Conservation (phyloP, 2,888 invertebrate genomes). For the Thumatha senex region DNA sequence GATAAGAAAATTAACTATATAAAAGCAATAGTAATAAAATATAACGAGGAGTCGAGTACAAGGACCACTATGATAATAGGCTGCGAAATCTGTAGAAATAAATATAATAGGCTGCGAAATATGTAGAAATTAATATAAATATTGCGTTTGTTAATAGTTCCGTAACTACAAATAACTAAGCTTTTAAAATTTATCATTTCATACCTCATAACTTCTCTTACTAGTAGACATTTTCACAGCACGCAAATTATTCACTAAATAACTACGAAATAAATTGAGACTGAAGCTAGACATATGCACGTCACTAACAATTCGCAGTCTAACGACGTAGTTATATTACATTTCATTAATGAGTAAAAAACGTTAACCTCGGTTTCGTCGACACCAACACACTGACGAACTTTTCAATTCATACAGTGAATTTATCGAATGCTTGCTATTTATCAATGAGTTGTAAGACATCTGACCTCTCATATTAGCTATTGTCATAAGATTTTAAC, state of each 20-base stretch:
- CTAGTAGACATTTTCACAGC: slow-evolving; percentile 60
- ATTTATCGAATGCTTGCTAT: slow-evolving; percentile 22
- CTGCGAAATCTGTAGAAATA: too few relatives aligned
- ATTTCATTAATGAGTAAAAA: slow-evolving; percentile 33
- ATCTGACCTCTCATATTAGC: slow-evolving; percentile 58
- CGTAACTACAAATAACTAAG: too few relatives aligned
- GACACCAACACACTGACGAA: slow-evolving; percentile 13
- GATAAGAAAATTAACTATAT: neutral
- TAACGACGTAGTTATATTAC: slow-evolving; percentile 36
- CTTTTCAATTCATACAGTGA: slow-evolving; percentile 34
- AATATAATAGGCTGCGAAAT: too few relatives aligned
- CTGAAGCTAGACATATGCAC: slow-evolving; percentile 55
- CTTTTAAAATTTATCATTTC: neutral
- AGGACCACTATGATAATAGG: too few relatives aligned
- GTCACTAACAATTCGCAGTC: slow-evolving; percentile 26
- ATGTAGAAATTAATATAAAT: too few relatives aligned
- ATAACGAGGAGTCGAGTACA: neutral
- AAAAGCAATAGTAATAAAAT: neutral
- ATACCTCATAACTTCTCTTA: slow-evolving; percentile 65
- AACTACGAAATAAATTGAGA: slow-evolving; percentile 48
- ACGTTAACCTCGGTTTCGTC: slow-evolving; percentile 34
- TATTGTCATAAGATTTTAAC: slow-evolving; percentile 39
- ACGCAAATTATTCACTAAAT: slow-evolving; percentile 46
- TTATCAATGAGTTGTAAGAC: slow-evolving; percentile 59
- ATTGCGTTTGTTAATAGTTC: too few relatives aligned